These are phyloP conservation scores for Poeciliopsis presidionis DNA, from an alignment of 2,797 vertebrate species.

Conservation along the genomic window DNA sequence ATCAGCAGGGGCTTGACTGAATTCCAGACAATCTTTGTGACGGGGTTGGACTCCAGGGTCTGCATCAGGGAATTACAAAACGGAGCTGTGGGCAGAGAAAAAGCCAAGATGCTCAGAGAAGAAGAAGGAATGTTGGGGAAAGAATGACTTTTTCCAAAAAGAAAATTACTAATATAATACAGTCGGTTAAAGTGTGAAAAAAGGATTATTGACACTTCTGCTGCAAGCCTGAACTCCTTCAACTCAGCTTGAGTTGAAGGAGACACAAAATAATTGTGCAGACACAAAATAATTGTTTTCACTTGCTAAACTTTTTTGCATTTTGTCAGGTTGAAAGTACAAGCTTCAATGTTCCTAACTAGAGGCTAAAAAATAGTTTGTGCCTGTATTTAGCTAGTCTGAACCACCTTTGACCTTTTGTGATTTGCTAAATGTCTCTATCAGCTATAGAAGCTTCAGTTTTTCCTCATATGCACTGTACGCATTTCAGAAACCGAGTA, in stretches of 20 bases:
- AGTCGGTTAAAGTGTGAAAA: not conserved
- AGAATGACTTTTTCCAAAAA: not conserved
- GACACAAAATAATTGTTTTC: not conserved
- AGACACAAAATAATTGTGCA: not conserved
- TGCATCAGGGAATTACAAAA: conserved; percentile 94
- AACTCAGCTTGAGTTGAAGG: not conserved
- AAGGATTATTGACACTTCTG: not conserved
- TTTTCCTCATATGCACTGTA: not conserved
- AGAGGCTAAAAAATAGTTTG: not conserved
- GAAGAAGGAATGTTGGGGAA: not conserved
- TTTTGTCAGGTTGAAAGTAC: not conserved
- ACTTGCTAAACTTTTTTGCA: not conserved
- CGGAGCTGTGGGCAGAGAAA: conserved; percentile 79
- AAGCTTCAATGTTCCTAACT: not conserved
- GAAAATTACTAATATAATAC: not conserved
- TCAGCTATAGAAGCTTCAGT: too few relatives aligned
- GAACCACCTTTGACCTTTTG: not conserved
- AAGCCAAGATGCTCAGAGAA: conserved; percentile 1
- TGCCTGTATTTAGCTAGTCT: not conserved
- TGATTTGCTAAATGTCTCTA: not conserved
- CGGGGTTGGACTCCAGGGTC: conserved; percentile 92
- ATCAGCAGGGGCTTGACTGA: conserved; percentile 94
- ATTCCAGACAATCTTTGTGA: conserved; percentile 94
- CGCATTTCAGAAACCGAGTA: not conserved
- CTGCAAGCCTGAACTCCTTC: not conserved